A percentile compares a stretch with the other conserved stretches of the same genome.
phyloP scores from a whole-genome alignment of 2,888 invertebrate species.

The Helleia helle region DNA sequence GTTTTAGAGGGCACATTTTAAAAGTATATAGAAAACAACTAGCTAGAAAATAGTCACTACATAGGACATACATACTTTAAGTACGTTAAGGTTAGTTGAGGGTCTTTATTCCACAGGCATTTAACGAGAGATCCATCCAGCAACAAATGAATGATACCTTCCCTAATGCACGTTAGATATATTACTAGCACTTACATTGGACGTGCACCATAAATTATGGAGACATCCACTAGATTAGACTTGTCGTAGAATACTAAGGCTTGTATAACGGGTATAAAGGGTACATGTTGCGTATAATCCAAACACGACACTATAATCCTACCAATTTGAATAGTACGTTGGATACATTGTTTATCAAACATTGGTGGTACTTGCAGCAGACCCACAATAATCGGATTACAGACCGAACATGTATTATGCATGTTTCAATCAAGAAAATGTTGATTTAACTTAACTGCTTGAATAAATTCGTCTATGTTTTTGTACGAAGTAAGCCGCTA shows the following conservation, averaged over 20 bases:
- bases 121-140: too few species aligned
- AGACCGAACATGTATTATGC: slow-evolving; percentile 6
- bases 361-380: slow-evolving; percentile 1
- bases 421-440: slow-evolving; percentile 8
- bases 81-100: too few species aligned
- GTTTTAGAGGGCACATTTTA: too few species aligned
- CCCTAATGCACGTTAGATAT: too few species aligned
- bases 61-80: too few species aligned
- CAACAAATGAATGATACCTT: too few species aligned
- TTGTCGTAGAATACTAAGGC: slow-evolving; percentile 1
- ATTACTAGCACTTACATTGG: too few species aligned
- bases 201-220: slow-evolving; percentile 4
- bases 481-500: too few species aligned
- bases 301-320: not conserved
- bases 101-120: too few species aligned
- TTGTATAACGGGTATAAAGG: slow-evolving; percentile 1
- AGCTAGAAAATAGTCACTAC: too few species aligned
- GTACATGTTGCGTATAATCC: slow-evolving; percentile 7
- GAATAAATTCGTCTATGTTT: slow-evolving; percentile 1
- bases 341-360: slow-evolving; percentile 5
- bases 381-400: slow-evolving; percentile 5
- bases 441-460: slow-evolving; percentile 3
- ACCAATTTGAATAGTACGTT: slow-evolving; percentile 6
- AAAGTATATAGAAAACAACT: too few species aligned
- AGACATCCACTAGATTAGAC: not conserved